A percentile compares a stretch with the other conserved stretches of the same genome.
Conservation (phyloP, 2,888 invertebrate genomes). For the Caenorhabditis afra region DNA sequence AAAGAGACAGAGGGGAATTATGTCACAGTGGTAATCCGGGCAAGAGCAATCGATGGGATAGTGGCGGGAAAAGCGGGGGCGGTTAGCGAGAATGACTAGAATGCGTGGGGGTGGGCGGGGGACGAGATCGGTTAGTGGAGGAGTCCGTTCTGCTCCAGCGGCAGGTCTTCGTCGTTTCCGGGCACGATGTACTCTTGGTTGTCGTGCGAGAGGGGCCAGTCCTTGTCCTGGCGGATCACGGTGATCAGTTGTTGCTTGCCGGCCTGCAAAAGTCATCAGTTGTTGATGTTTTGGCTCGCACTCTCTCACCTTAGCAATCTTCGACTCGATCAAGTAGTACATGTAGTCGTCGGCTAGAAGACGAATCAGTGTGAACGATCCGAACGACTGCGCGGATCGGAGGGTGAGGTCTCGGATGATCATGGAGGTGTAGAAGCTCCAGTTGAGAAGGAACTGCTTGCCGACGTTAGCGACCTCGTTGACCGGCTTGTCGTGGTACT, state of each 20-base stretch:
- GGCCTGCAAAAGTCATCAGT: conserved; percentile 46
- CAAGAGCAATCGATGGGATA: conserved; percentile 6
- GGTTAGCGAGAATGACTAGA: background rate
- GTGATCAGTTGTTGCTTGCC: conserved; percentile 55
- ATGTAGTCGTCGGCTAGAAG: conserved; percentile 99
- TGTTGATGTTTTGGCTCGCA: too few relatives aligned
- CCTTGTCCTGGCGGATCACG: conserved; percentile 54
- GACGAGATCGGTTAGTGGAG: conserved; percentile 11
- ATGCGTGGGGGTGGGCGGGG: background rate
- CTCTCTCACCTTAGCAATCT: conserved; percentile 61
- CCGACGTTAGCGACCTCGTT: conserved; percentile 89
- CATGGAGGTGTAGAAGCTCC: conserved; percentile 98
- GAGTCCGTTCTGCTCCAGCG: conserved; percentile 2
- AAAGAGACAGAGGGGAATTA: conserved; percentile 3
- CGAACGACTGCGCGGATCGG: conserved; percentile 96
- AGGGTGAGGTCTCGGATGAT: conserved; percentile 97
- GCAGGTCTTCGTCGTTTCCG: conserved; percentile 14
- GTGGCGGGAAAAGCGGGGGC: background rate
- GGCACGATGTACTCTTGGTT: conserved; percentile 46
- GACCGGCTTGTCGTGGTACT: conserved; percentile 85
- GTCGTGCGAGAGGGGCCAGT: conserved; percentile 28
- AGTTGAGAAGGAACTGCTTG: conserved; percentile 94
- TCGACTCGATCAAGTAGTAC: conserved; percentile 93
- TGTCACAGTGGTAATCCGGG: conserved; percentile 34
- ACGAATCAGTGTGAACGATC: conserved; percentile 97